Base-by-base conservation (phyloP, 2,797 vertebrate species). In the Aeoliscus strigatus region DNA sequence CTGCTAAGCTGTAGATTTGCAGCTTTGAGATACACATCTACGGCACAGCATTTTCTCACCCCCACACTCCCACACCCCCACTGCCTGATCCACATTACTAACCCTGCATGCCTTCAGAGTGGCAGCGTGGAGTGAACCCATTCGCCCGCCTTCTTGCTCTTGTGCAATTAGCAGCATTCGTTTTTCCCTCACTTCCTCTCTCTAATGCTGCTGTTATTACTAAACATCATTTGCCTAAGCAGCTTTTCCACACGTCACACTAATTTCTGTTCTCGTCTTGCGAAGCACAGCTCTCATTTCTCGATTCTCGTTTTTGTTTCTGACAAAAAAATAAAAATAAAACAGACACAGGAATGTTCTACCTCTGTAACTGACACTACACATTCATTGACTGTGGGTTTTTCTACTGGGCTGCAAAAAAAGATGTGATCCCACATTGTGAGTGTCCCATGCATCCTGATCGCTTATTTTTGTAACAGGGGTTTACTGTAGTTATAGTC, bases 171-270 rank as follows among this genome's bases (percentile, higher is more conserved):
- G 65, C 54, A 36, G 30, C 54, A 23, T 65, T 77, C 8, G 25
- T n/a, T 58, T 67, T 51, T 57, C 65, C 58, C 61, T 53, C 57
- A 56, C 59, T 44, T 10, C 53, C 59, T 60, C 56, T 49, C 12
- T 34, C 60, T 75, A 70, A 79, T 67, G 63, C 64, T 30, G 36
- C 70, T 73, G 68, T 80, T 79, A 81, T 80, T 79, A 73, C 64
- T 39, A 59, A 72, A 70, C 66, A 57, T 50, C 29, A 77, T 84
- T 81, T 85, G 62, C 74, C 80, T 83, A 81, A 83, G 77, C 78
- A 57, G 72, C 61, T 80, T 83, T 80, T 70, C 67, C 56, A 55
- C 71, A 64, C 65, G 66, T 62, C 58, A 62, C 30, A 9, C 70
- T 73, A 40, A 42, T 73, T 79, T 59, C 61, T 60, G 52, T 41